Base-by-base conservation (phyloP, 2,113 vertebrate species). In the Penelope pileata region DNA sequence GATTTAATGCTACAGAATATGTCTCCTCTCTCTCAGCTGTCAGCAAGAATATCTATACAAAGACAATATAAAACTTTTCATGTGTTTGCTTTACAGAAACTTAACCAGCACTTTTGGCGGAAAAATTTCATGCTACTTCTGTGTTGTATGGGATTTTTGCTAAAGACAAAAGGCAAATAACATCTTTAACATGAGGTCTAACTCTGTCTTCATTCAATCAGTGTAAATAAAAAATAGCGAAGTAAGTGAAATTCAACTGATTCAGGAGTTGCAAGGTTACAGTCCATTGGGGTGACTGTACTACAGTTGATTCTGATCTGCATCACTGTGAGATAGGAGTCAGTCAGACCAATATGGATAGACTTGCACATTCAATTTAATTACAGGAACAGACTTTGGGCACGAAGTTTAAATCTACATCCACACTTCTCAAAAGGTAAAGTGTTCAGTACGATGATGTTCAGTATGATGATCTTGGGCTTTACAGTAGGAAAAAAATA, bases 81-180 rank as follows among this genome's bases (percentile, higher is more conserved):
- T n/a, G 27, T 73, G 56, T 73, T 94, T 95, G 40, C 60, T 93
- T 83, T 72, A 75, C 91, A 88, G 64, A 89, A 93, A 91, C 26
- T 50, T 70, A 62, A 63, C 34, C 21, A 56, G 18, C 32, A 83
- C 8, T 80, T 90, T 27, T 26, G 89, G 38, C 9, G 88, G 58
- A 78, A 81, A 95, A 56, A 69, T 86, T 29, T 84, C 36, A 51
- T 74, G 70, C 13, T 48, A 53, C 66, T 92, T 73, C 59, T 90
- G 32, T 56, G 47, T 72, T 48, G n/a, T 42, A 16, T 14, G 29
- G 18, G 26, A 40, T 90, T 91, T 72, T 91, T 50, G 67, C 47
- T 88, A 79, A 96, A 80, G 82, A 78, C 29, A 62, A 42, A 94
- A 73, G 17, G 59, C 90, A 90, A 92, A 32, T 38, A 48, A 79